Base-by-base conservation (phyloP, 1,140 invertebrate species). In the Eubasilissa regina region DNA sequence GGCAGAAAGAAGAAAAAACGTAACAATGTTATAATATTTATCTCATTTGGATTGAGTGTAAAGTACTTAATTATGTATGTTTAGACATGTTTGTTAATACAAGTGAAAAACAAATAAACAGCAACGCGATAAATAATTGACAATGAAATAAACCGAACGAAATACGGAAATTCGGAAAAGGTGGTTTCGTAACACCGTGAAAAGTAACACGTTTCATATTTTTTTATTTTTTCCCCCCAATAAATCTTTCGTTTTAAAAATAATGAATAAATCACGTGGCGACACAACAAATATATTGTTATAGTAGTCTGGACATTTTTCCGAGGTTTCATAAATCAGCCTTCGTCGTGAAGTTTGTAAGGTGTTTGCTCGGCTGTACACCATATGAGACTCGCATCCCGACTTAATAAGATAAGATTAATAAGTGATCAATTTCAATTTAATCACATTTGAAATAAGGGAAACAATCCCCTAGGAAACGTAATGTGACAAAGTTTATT, bases 251-350 rank as follows among this genome's bases (percentile, higher is more conserved):
- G 25, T 35, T 35, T 35, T 35, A 35, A 35, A 64, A 64, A 64
- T 35, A 4, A n/a, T 25, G 9, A 35, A 64, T 64, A 64, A 64
- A 64, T 64, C 60, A 64, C 35, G 60, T 25, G 21, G 60, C 60
- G 60, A 13, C 60, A 43, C n/a, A 13, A 11, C 58, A 62, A 64
- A 64, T 12, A 64, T n/a, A 64, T 64, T 25, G 60, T 64, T 43
- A 64, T 21, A 11, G 4, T 64, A 8, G 8, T 64, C 19, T 11
- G 60, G 35, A 64, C 8, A 51, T 8, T 15, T 51, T 1, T 1
- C 48, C 48, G 9, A 15, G n/a, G 60, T 11, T 15, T 12, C 8
- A 58, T 58, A 58, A 58, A 58, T 58, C 55, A 58, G 17, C 17
- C 13, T 4, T 13, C 8, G 17, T 15, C 55, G 55, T 11, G 21